These are phyloP conservation scores for Charanyca ferruginea DNA, from an alignment of 2,888 invertebrate species.

Conservation along the genomic window DNA sequence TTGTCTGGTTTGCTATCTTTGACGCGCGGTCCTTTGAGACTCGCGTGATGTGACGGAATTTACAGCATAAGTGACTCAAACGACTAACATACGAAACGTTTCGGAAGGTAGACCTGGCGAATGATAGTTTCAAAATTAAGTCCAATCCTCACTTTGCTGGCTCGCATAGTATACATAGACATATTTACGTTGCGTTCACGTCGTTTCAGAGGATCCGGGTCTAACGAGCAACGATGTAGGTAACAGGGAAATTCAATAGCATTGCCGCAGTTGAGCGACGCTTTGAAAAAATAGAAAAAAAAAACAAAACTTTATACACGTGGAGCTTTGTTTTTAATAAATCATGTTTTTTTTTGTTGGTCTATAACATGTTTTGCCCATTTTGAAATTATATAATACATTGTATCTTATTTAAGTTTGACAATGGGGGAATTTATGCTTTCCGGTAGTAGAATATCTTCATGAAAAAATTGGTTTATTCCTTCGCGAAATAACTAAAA, in stretches of 20 bases:
- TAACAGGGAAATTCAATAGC: slow-evolving; percentile 49
- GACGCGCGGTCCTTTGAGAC: background rate
- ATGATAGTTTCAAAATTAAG: slow-evolving; percentile 7
- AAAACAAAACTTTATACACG: background rate
- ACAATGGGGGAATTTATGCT: background rate
- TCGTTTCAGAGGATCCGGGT: slow-evolving; percentile 8
- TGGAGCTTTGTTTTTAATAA: background rate
- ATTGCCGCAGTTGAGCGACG: slow-evolving; percentile 34
- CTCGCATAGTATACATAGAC: slow-evolving; percentile 8
- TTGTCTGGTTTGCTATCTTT: background rate
- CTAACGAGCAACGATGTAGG: slow-evolving; percentile 49
- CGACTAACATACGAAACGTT: background rate
- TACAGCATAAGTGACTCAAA: slow-evolving; percentile 8
- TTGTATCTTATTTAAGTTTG: background rate
- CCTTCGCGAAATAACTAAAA: slow-evolving; percentile 32
- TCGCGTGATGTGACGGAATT: background rate
- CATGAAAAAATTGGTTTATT: slow-evolving; percentile 14
- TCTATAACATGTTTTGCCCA: too few relatives aligned
- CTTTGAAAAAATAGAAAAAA: slow-evolving; percentile 25
- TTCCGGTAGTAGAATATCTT: background rate
- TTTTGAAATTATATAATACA: too few relatives aligned
- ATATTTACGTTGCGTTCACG: background rate
- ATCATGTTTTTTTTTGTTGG: background rate
- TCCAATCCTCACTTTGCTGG: slow-evolving; percentile 6
- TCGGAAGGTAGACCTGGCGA: background rate